Conservation (phyloP, 2,113 vertebrate species). For the Corythoichthys intestinalis region DNA sequence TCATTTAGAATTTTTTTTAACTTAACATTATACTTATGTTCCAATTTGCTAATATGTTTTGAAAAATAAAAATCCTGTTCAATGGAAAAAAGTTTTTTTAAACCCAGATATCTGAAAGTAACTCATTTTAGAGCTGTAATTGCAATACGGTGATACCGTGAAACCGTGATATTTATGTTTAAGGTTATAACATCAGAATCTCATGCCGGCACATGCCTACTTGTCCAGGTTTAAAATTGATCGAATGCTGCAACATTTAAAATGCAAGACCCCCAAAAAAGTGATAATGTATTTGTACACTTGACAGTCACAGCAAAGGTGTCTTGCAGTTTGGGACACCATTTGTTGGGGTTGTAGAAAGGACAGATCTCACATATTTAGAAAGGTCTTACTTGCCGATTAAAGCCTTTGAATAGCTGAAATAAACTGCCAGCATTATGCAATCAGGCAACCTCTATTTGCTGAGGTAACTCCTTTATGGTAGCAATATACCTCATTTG, state of each 20-base stretch:
- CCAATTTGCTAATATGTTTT: no score
- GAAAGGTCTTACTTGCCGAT: constrained; percentile 34
- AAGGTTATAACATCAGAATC: no score
- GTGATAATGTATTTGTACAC: background rate
- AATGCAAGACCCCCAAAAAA: background rate
- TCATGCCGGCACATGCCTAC: no score
- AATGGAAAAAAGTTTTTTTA: no score
- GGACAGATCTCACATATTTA: constrained; percentile 31
- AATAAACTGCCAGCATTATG: constrained; percentile 36
- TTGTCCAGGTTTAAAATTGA: background rate
- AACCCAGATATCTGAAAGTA: no score
- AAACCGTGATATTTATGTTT: no score
- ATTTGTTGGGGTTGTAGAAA: constrained; percentile 23
- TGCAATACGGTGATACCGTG: no score
- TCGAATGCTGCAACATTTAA: background rate
- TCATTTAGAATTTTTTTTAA: no score
- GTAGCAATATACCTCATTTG: constrained; percentile 4
- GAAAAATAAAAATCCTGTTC: no score
- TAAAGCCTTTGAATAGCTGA: constrained; percentile 25
- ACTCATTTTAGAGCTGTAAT: no score
- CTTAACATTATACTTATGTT: no score
- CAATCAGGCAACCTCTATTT: constrained; percentile 17
- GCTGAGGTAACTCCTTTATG: constrained; percentile 10
- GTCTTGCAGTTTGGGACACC: background rate
- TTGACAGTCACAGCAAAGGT: background rate